Evolutionary conservation across 2,113 vertebrate species (phyloP).

Genomic region (Pseudorasbora parva): DNA sequence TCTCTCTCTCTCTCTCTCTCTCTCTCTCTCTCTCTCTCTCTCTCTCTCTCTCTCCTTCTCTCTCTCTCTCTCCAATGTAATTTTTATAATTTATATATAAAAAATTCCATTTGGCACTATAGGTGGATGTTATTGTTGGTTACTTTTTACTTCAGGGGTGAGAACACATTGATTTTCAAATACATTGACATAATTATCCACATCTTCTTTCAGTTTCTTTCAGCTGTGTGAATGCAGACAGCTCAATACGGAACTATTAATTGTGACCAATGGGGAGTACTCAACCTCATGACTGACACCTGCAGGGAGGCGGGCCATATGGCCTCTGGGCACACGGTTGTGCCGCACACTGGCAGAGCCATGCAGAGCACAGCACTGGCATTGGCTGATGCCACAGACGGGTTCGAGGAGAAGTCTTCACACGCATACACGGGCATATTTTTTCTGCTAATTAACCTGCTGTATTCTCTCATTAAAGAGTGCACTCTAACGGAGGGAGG

Average conservation of each 20-base stretch:
- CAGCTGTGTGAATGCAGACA: background rate
- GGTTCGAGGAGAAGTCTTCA: constrained; percentile 13
- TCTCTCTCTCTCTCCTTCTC: no score
- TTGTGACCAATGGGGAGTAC: constrained; percentile 30
- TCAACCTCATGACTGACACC: constrained; percentile 37
- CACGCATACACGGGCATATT: constrained; percentile 60
- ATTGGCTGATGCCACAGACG: constrained; percentile 45
- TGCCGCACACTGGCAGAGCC: constrained; percentile 10
- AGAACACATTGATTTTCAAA: background rate
- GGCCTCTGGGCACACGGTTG: constrained; percentile 19
- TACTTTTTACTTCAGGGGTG: background rate
- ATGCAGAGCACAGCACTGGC: constrained; percentile 42
- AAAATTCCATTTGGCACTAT: background rate
- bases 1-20: no score
- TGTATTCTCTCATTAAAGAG: constrained; percentile 66
- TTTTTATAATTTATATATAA: no score
- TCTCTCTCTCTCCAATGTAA: no score
- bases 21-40: no score
- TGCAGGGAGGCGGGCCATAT: constrained; percentile 33
- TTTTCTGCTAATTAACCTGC: constrained; percentile 76
- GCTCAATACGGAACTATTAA: constrained; percentile 16
- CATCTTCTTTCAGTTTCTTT: background rate
- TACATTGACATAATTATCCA: background rate
- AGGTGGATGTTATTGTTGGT: background rate
- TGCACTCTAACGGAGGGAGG: constrained; percentile 27